Evolutionary conservation across 2,888 invertebrate genomes (phyloP).

Genomic region (Eristalinus aeneus): DNA sequence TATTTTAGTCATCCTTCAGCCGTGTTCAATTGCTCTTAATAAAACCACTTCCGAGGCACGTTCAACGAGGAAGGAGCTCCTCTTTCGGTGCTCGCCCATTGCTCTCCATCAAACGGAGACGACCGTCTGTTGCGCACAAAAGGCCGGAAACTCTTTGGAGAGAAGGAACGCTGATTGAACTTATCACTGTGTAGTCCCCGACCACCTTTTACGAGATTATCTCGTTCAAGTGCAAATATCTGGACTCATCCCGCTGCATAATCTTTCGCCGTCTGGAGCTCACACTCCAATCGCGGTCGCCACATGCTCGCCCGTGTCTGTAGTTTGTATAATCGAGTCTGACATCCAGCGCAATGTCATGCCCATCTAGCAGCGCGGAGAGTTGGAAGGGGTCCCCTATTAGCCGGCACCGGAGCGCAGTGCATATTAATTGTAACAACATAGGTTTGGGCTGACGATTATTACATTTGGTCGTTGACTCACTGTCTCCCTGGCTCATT

Average conservation of each 20-base stretch:
- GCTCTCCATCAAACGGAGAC: slow-evolving; percentile 20
- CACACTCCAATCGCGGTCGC: not conserved
- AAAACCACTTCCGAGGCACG: not conserved
- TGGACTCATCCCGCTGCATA: no score
- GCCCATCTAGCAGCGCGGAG: not conserved
- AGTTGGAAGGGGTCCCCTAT: slow-evolving; percentile 18
- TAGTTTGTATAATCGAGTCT: slow-evolving; percentile 47
- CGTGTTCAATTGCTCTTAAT: not conserved
- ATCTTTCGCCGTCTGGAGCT: not conserved
- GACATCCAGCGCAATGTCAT: slow-evolving; percentile 65
- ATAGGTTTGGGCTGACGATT: slow-evolving; percentile 51
- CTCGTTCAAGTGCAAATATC: not conserved
- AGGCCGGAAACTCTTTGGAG: slow-evolving; percentile 56
- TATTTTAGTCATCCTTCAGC: not conserved
- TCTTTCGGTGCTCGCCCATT: not conserved
- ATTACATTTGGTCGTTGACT: slow-evolving; percentile 57
- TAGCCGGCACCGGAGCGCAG: slow-evolving; percentile 37
- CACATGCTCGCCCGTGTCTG: slow-evolving; percentile 7
- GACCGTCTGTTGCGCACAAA: slow-evolving; percentile 45
- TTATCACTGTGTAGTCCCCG: slow-evolving; percentile 27
- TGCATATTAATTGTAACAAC: slow-evolving; percentile 63
- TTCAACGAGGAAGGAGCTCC: not conserved
- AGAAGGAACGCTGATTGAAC: slow-evolving; percentile 39
- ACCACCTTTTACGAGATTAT: not conserved
- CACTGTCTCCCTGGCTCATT: slow-evolving; percentile 1